These are phyloP conservation scores for Oryzias sinensis DNA, from an alignment of 2,797 vertebrate species.

Conservation along the genomic window DNA sequence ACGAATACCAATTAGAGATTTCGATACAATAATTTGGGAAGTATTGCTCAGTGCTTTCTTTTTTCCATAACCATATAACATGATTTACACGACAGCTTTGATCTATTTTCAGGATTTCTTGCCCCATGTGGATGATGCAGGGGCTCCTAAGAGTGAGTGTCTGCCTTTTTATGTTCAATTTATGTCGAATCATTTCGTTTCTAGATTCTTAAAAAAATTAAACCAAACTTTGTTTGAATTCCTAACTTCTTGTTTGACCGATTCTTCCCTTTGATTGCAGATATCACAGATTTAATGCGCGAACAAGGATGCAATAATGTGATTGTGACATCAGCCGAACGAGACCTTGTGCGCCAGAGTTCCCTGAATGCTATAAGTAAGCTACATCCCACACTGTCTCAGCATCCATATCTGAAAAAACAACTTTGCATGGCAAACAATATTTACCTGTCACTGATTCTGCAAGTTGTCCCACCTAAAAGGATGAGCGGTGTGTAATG, in stretches of 20 bases:
- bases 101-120: slow-evolving; percentile 80
- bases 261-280: slow-evolving; percentile 53
- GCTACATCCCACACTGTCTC: slow-evolving; percentile 3
- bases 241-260: background rate
- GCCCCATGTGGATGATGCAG: slow-evolving; percentile 84
- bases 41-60: no score
- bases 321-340: slow-evolving; percentile 83
- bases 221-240: background rate
- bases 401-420: slow-evolving; percentile 9
- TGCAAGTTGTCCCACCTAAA: no score
- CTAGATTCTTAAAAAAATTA: background rate
- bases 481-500: no score
- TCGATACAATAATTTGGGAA: no score
- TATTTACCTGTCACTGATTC: no score
- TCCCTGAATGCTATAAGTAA: slow-evolving; percentile 83
- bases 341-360: slow-evolving; percentile 81
- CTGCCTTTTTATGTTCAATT: background rate
- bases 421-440: no score
- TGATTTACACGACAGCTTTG: no score
- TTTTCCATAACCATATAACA: no score
- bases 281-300: slow-evolving; percentile 84
- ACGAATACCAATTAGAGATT: no score
- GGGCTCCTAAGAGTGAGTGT: slow-evolving; percentile 78
- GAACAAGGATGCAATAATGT: slow-evolving; percentile 85
- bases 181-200: background rate